phyloP scores from a whole-genome alignment of 2,888 invertebrate genomes.

The Mesoligia furuncula region DNA sequence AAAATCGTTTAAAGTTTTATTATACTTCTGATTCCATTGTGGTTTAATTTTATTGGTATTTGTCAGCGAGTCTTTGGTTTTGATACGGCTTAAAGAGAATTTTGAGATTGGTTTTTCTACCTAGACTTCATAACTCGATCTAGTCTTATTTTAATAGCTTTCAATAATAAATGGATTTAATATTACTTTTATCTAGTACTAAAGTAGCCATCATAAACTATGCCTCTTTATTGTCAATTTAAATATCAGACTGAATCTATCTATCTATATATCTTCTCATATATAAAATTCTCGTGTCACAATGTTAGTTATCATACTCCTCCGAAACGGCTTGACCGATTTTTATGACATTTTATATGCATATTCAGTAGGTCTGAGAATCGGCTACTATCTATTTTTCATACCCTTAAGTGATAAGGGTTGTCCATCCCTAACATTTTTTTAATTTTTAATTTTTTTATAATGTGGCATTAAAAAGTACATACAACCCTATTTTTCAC shows the following conservation, averaged over 20 bases:
- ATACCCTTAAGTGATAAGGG: no score
- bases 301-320: no score
- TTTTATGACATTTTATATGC: no score
- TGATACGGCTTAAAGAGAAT: not conserved
- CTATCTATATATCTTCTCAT: no score
- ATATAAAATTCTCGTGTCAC: no score
- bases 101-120: conserved; percentile 10
- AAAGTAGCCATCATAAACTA: not conserved
- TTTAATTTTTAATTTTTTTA: no score
- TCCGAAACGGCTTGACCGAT: no score
- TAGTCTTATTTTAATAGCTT: conserved; percentile 3
- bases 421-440: no score
- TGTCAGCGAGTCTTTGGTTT: conserved; percentile 29
- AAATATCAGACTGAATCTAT: not conserved
- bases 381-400: no score
- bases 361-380: no score
- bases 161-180: not conserved
- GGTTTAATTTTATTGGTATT: conserved; percentile 52
- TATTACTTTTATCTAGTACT: not conserved
- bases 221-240: not conserved
- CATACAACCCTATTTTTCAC: no score
- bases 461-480: no score
- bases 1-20: conserved; percentile 68
- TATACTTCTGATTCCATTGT: conserved; percentile 50
- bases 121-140: not conserved